A percentile compares a stretch with the other conserved stretches of the same genome.
Evolutionary conservation across 2,113 vertebrate species (phyloP).

Genomic region (Clarias macrocephalus): DNA sequence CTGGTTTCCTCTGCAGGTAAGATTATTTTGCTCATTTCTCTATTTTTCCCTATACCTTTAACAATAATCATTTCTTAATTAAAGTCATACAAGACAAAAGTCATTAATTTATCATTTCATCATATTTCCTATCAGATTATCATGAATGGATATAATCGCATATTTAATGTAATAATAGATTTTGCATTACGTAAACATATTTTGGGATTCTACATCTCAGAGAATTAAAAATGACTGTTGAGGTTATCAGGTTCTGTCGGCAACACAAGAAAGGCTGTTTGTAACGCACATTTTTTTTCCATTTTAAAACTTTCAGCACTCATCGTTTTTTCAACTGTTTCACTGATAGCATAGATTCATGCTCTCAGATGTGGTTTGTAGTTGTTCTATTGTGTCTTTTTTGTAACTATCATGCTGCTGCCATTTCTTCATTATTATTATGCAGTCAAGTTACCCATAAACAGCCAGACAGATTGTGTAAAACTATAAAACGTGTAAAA

Average conservation of each 20-base stretch:
- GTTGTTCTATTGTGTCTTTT: not conserved
- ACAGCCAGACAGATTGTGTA: not conserved
- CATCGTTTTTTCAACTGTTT: not conserved
- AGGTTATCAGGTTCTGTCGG: not conserved
- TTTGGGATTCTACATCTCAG: not conserved
- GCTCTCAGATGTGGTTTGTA: not conserved
- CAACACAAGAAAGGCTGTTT: not conserved
- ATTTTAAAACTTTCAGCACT: not conserved
- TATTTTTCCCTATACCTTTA: not conserved
- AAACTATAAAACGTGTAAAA: not conserved
- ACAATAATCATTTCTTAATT: not conserved
- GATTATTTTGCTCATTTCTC: not conserved
- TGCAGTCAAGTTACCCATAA: not conserved
- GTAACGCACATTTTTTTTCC: not conserved
- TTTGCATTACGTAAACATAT: not conserved
- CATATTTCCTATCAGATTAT: not conserved
- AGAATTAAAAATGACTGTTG: not conserved
- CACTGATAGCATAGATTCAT: not conserved
- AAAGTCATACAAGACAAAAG: not conserved
- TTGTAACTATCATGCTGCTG: not conserved
- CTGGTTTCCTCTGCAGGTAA: constrained; percentile 49
- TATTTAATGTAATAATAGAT: not conserved
- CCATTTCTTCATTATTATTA: not conserved
- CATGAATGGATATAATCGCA: not conserved
- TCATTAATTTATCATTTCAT: not conserved